These are phyloP conservation scores for Dyspetes luteomarginatus DNA, from an alignment of 2,888 invertebrate species.

Conservation along the genomic window DNA sequence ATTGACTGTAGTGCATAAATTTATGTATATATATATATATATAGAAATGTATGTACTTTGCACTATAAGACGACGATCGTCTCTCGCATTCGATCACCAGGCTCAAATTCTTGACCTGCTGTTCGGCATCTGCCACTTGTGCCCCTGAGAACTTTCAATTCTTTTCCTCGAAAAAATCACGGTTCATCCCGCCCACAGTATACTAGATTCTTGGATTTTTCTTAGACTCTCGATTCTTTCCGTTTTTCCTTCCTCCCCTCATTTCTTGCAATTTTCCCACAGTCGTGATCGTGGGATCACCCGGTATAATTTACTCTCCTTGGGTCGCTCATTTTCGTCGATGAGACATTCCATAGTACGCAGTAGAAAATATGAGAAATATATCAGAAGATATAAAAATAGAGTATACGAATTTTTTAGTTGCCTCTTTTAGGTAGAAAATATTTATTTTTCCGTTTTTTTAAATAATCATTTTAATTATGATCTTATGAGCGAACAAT, in stretches of 20 bases:
- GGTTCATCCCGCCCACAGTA: slow-evolving; percentile 19
- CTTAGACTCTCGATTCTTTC: slow-evolving; percentile 15
- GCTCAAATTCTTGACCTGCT: slow-evolving; percentile 58
- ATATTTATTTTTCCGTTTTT: background rate
- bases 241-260: background rate
- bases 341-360: too few species aligned
- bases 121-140: slow-evolving; percentile 59
- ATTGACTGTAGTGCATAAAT: too few species aligned
- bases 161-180: slow-evolving; percentile 45
- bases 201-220: slow-evolving; percentile 25
- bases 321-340: background rate
- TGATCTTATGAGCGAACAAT: too few species aligned
- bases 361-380: too few species aligned
- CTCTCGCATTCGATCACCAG: background rate
- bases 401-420: too few species aligned
- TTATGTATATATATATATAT: background rate
- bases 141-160: slow-evolving; percentile 32
- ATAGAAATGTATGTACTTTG: background rate
- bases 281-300: slow-evolving; percentile 10
- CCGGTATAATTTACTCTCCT: background rate
- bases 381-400: too few species aligned
- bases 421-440: too few species aligned
- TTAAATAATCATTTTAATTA: background rate
- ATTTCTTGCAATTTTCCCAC: slow-evolving; percentile 17
- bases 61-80: background rate